Conservation (phyloP, 2,888 invertebrate species). For the Meandrusa payeni region DNA sequence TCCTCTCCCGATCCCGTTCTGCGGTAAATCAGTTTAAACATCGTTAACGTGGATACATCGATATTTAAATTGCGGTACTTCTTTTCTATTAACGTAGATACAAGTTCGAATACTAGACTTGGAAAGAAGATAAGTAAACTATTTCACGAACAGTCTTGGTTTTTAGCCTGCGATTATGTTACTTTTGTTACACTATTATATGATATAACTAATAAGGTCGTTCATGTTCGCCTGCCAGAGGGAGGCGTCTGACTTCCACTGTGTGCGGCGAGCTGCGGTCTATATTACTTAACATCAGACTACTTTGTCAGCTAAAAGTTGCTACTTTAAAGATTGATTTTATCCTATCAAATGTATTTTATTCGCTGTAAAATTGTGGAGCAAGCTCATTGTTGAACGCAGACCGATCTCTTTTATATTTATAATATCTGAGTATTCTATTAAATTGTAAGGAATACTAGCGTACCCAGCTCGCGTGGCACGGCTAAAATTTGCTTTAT, state of each 20-base stretch:
- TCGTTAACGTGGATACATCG: too few relatives aligned
- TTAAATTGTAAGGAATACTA: background rate
- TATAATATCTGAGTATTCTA: background rate
- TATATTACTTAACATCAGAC: constrained; percentile 19
- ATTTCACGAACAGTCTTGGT: too few relatives aligned
- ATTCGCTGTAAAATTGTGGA: constrained; percentile 4
- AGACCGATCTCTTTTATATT: background rate
- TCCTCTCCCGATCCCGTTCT: too few relatives aligned
- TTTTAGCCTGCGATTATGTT: too few relatives aligned
- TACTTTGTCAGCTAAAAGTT: constrained; percentile 19
- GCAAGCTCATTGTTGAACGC: background rate
- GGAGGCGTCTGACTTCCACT: background rate
- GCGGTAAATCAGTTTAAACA: too few relatives aligned
- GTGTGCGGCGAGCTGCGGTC: constrained; percentile 3
- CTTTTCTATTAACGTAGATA: too few relatives aligned
- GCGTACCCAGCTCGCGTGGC: too few relatives aligned
- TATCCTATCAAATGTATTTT: constrained; percentile 11
- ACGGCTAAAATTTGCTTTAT: background rate
- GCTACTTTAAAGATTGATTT: constrained; percentile 17
- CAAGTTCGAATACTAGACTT: too few relatives aligned
- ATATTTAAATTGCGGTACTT: too few relatives aligned
- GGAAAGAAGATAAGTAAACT: too few relatives aligned
- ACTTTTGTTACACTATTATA: too few relatives aligned
- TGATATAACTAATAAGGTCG: too few relatives aligned
- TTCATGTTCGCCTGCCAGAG: background rate